These are phyloP conservation scores for Lynx canadensis DNA, from an alignment of 2,113 vertebrate genomes.

Conservation along the genomic window DNA sequence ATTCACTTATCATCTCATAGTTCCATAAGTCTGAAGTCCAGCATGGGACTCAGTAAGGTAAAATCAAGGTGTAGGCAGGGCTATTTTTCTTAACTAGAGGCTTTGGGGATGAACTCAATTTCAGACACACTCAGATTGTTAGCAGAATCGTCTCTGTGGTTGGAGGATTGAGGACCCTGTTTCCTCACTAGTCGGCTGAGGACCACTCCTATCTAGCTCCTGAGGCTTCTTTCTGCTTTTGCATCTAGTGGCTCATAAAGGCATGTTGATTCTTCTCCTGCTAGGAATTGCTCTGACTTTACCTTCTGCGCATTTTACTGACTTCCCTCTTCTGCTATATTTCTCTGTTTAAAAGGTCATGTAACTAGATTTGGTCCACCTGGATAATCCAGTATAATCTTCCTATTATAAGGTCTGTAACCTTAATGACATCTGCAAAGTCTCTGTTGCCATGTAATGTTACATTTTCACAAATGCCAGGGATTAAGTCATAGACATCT, in stretches of 20 bases:
- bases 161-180: neutral
- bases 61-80: neutral
- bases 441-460: neutral
- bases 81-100: neutral
- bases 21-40: neutral
- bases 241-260: neutral
- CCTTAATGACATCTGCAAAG: neutral
- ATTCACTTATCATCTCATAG: neutral
- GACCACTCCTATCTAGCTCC: neutral
- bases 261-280: neutral
- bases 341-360: neutral
- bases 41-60: neutral
- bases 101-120: neutral
- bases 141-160: neutral
- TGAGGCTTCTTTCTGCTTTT: neutral
- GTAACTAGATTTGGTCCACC: neutral
- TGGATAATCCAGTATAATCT: neutral
- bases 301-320: neutral
- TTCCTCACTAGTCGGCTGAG: neutral
- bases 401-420: neutral
- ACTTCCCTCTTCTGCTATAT: neutral
- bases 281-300: neutral
- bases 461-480: neutral
- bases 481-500: neutral
- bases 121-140: neutral